Evolutionary conservation across 2,797 vertebrate species (phyloP), one percentile per base, ranked within the genome.

Genomic region (Ficedula albicollis): DNA sequence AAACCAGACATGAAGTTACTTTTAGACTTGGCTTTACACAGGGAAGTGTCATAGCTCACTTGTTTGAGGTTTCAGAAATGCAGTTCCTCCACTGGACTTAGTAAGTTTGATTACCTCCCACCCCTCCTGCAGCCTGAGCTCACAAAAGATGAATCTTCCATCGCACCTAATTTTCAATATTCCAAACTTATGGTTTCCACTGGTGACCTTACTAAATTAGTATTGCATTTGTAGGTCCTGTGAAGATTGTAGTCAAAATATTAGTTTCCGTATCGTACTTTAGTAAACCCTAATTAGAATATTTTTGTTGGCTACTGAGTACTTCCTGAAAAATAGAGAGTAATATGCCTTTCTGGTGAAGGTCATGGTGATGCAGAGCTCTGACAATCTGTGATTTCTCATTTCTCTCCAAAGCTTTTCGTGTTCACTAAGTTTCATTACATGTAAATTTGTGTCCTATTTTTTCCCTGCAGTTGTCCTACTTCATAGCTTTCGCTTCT

Each of bases 391-490:
- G 52, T 58, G 67, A 19, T 55, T 94, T 88, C 91, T 77, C 72
- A 58, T 34, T 29, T 70, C 30, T 75, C 46, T 69, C 43, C 58
- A 51, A 49, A 80, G 64, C 41, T 91, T 79, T 84, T 43, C 5
- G 11, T 34, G 44, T 11, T 94, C 52, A 11, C 21, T 11, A 6
- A 8, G 2, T 82, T 80, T 82, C 86, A 34, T 79, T 74, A 9
- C 68, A 19, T 54, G 38, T 46, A 68, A 70, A 73, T 1, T 15
- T 38, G 48, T 34, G 59, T 79, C 91, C 87, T 86, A 0, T 75
- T 95, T 94, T 77, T 82, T 66, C 8, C 21, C 91, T 56, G 67
- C 74, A 36, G 67, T 90, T 83, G 79, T 81, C 89, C 87, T 92
- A 6, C 80, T 95, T 90, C 55, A 56, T 36, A 29, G 70, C 89